A percentile compares a stretch with the other conserved stretches of the same genome.
These are phyloP conservation scores for Tragopan temminckii DNA, from an alignment of 2,797 vertebrate genomes.

Conservation along the genomic window DNA sequence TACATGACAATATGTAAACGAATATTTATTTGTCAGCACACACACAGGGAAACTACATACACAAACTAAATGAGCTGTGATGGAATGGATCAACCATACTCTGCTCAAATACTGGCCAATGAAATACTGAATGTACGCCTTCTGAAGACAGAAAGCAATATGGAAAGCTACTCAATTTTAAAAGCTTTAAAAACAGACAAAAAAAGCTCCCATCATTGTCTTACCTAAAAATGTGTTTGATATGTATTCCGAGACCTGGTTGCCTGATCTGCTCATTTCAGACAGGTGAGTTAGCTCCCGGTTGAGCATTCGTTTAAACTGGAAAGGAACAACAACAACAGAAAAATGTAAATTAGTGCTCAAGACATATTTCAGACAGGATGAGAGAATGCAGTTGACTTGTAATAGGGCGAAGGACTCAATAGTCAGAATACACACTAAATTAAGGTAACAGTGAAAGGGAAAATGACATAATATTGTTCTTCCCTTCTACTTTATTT, in stretches of 20 bases:
- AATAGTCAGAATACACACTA: neutral
- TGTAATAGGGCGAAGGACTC: neutral
- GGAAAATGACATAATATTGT: neutral
- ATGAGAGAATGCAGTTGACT: neutral
- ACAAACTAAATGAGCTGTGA: neutral
- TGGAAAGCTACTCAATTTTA: neutral
- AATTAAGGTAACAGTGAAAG: neutral
- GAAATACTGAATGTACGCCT: neutral
- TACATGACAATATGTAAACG: neutral
- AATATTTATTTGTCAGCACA: neutral
- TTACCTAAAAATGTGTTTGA: slow-evolving; percentile 98
- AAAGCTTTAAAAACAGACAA: rapidly evolving
- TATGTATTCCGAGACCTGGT: slow-evolving; percentile 99
- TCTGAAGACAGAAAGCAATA: slow-evolving; percentile 7
- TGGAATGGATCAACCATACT: neutral
- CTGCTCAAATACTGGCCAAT: neutral
- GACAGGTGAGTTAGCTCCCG: slow-evolving; percentile 96
- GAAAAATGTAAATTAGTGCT: neutral
- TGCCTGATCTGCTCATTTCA: slow-evolving; percentile 99
- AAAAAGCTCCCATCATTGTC: slow-evolving; percentile 34
- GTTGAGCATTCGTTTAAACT: slow-evolving; percentile 99
- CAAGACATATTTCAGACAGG: neutral
- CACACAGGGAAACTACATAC: neutral
- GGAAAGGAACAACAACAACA: slow-evolving; percentile 64
- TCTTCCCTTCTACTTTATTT: neutral